Evolutionary conservation across 2,113 vertebrate genomes (phyloP), one percentile per base, ranked within the genome.

Genomic region (Cebus imitator): DNA sequence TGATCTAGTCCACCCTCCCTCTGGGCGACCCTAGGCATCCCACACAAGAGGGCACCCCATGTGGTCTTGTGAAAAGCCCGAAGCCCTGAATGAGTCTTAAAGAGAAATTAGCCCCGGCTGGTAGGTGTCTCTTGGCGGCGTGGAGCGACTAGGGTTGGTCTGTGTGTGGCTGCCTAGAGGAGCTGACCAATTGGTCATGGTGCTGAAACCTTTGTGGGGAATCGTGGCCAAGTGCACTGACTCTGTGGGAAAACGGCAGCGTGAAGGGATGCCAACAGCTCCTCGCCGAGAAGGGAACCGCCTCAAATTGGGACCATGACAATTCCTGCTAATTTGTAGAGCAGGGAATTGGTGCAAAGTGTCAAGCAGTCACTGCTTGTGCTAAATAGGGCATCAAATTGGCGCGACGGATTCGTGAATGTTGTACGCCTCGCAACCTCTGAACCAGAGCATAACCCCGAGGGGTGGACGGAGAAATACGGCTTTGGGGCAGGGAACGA

Each of bases 331-430:
- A 99, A 99, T 99, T 99, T 99, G 99, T 98, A 98, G 99, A 99
- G 98, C 98, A 99, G 99, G 98, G 98, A 99, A 99, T 98, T 98
- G 98, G 99, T 98, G 98, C 99, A 99, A 98, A 98, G 98, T 99
- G 99, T 99, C 99, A 99, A 78, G 98, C 99, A 98, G 99, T 98
- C 99, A 98, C 98, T 97, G 99, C 98, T 98, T 96, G 98, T 98
- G 98, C 99, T 99, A 99, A 99, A 99, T 99, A 98, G 99, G 98
- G 98, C 98, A 98, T 99, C 99, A 99, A 99, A 99, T 99, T 99
- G 99, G 99, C 99, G 99, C 99, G 98, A 99, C 99, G 98, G 99
- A 99, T 99, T 99, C 98, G 95, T 97, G 97, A 98, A 97, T 98
- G 98, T 98, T 98, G 98, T 99, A 98, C 98, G 98, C 98, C 98